Evolutionary conservation across 1,140 invertebrate genomes (phyloP).

Genomic region (Pogonus chalceus): DNA sequence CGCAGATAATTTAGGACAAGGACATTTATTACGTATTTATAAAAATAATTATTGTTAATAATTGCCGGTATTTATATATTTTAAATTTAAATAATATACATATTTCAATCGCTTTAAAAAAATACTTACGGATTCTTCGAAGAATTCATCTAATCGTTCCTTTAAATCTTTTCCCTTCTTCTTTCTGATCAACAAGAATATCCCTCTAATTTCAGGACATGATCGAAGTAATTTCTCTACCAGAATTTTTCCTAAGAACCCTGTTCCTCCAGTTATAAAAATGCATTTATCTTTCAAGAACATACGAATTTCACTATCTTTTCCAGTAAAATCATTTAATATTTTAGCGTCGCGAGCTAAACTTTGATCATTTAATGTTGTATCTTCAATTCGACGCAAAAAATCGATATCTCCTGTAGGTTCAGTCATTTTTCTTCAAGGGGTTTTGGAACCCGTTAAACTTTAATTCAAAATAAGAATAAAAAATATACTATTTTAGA

Average conservation of each 20-base stretch:
- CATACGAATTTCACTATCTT: slow-evolving; percentile 20
- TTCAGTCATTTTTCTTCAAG: too few species aligned
- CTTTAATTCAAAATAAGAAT: too few species aligned
- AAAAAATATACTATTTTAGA: too few species aligned
- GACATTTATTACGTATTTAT: too few species aligned
- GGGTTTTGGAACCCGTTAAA: too few species aligned
- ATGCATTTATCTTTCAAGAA: slow-evolving; percentile 25
- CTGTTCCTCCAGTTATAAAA: slow-evolving; percentile 28
- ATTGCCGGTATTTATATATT: too few species aligned
- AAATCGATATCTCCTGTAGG: background rate
- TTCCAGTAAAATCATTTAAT: background rate
- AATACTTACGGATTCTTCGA: slow-evolving; percentile 54
- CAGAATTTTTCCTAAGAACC: slow-evolving; percentile 42
- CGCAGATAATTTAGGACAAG: too few species aligned
- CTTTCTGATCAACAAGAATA: slow-evolving; percentile 69
- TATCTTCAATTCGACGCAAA: background rate
- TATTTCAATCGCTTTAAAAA: too few species aligned
- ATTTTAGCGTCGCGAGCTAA: background rate
- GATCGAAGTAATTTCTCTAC: slow-evolving; percentile 73
- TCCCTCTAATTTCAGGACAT: slow-evolving; percentile 59
- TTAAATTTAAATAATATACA: too few species aligned
- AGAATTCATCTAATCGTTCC: slow-evolving; percentile 54
- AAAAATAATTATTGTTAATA: too few species aligned
- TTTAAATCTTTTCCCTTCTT: slow-evolving; percentile 69
- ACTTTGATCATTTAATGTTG: background rate